These are phyloP conservation scores for Caenorhabditis parvicauda DNA, from an alignment of 2,888 invertebrate species.

Conservation along the genomic window DNA sequence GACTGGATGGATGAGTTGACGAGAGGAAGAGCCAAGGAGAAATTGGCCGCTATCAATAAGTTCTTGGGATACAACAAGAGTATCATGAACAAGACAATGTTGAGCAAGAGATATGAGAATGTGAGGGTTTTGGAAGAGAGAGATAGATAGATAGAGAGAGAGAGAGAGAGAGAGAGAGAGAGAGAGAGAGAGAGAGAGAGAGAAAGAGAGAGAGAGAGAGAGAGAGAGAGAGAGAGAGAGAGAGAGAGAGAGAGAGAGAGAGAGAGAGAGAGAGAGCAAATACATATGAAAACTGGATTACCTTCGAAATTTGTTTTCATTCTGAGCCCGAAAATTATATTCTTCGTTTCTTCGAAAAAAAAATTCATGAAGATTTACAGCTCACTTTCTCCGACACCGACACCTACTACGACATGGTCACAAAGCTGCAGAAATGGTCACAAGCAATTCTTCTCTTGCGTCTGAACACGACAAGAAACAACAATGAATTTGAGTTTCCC, in stretches of 20 bases:
- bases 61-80: constrained; percentile 2
- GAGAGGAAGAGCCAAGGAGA: not conserved
- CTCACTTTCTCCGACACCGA: not conserved
- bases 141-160: too few species aligned
- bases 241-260: too few species aligned
- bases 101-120: not conserved
- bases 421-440: constrained; percentile 4
- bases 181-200: too few species aligned
- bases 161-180: too few species aligned
- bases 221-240: too few species aligned
- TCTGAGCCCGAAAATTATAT: too few species aligned
- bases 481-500: constrained; percentile 5
- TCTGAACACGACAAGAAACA: not conserved
- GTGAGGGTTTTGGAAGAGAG: not conserved
- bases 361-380: not conserved
- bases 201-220: too few species aligned
- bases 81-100: constrained; percentile 1
- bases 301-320: too few species aligned
- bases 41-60: not conserved
- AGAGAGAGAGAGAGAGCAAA: too few species aligned
- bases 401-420: not conserved
- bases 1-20: constrained; percentile 4
- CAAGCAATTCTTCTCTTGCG: not conserved
- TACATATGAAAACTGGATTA: too few species aligned
- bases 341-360: too few species aligned